phyloP scores from a whole-genome alignment of 2,888 invertebrate genomes.

The Mimachlamys varia region DNA sequence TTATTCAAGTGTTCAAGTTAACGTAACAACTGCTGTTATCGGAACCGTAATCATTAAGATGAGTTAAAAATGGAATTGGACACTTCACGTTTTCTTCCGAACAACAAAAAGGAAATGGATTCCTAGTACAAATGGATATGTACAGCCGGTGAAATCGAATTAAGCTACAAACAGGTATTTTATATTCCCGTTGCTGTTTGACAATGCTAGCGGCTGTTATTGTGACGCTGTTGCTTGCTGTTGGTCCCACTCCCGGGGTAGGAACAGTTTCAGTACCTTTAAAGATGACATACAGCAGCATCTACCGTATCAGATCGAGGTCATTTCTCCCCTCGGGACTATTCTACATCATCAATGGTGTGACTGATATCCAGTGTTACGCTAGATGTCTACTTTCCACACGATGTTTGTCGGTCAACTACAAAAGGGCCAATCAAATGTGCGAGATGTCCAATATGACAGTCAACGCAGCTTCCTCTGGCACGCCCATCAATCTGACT shows the following conservation, averaged over 20 bases:
- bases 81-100: no score
- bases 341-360: neutral
- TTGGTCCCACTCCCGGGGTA: neutral
- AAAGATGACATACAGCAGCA: neutral
- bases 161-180: neutral
- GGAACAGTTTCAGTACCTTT: neutral
- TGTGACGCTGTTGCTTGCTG: neutral
- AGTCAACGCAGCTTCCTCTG: neutral
- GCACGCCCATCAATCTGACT: neutral
- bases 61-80: no score
- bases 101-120: no score
- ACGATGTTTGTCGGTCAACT: neutral
- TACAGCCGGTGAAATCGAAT: neutral
- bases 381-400: neutral
- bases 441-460: constrained; percentile 1
- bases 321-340: neutral
- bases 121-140: neutral
- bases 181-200: neutral
- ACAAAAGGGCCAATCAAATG: neutral
- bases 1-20: no score
- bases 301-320: constrained; percentile 23
- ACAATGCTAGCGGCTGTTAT: neutral
- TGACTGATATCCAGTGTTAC: constrained; percentile 24
- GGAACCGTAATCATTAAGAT: no score
- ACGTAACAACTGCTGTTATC: no score